Conservation (phyloP, 2,888 invertebrate genomes). For the Drosophila conformis region DNA sequence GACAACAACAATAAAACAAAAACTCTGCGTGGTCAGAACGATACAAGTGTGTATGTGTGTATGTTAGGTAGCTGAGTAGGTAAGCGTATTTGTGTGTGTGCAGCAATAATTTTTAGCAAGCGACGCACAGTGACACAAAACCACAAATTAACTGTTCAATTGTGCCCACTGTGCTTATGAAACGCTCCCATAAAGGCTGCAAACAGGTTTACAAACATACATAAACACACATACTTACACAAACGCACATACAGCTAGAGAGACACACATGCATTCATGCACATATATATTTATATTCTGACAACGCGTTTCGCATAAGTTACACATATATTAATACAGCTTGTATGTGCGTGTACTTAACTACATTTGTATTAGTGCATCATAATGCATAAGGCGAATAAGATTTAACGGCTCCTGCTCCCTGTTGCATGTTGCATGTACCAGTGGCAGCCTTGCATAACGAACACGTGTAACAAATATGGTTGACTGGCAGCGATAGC, state of each 20-base stretch:
- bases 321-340: constrained; percentile 27
- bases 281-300: constrained; percentile 65
- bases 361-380: constrained; percentile 18
- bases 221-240: constrained; percentile 5
- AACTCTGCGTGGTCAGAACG: constrained; percentile 68
- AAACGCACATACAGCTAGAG: constrained; percentile 5
- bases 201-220: constrained; percentile 57
- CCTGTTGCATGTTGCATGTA: constrained; percentile 29
- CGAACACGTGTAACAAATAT: constrained; percentile 80
- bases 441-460: constrained; percentile 76
- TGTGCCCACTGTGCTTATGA: constrained; percentile 47
- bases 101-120: constrained; percentile 73
- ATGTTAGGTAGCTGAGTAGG: constrained; percentile 17
- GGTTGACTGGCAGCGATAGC: constrained; percentile 64
- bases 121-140: constrained; percentile 61
- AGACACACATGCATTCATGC: constrained; percentile 4
- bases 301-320: constrained; percentile 81
- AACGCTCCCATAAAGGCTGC: constrained; percentile 52
- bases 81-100: constrained; percentile 34
- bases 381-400: constrained; percentile 58
- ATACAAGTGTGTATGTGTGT: constrained; percentile 27
- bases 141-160: constrained; percentile 24
- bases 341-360: background rate
- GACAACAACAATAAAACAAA: constrained; percentile 41
- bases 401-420: constrained; percentile 56